Conservation (phyloP, 1,140 invertebrate genomes). For the Trichonephila clavipes region DNA sequence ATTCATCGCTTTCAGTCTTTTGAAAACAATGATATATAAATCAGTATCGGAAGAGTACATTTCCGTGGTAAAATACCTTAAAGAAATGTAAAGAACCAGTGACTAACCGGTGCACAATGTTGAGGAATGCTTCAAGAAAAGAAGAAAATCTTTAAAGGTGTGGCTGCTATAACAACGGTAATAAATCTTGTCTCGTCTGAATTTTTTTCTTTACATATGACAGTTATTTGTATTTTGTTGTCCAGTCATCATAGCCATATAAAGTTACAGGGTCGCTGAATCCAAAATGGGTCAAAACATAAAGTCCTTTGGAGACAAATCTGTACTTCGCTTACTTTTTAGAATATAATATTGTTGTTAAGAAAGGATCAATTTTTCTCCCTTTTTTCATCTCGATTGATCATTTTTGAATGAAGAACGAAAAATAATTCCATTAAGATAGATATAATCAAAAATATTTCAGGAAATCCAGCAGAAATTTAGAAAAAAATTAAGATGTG, state of each 20-base stretch:
- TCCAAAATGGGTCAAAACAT: background rate
- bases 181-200: background rate
- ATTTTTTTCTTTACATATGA: background rate
- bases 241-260: background rate
- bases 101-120: background rate
- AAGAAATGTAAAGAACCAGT: slow-evolving; percentile 4
- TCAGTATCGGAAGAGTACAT: slow-evolving; percentile 20
- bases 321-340: no score
- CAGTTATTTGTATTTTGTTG: background rate
- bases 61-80: slow-evolving; percentile 6
- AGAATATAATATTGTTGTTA: no score
- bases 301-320: background rate
- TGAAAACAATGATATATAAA: slow-evolving; percentile 3
- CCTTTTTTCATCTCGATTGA: no score
- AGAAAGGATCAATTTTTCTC: no score
- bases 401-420: no score
- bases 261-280: background rate
- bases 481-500: no score
- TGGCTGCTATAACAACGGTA: background rate
- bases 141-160: background rate
- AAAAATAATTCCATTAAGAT: no score
- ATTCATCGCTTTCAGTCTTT: background rate
- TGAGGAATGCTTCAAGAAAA: background rate
- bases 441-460: no score
- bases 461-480: no score